Evolutionary conservation across 2,797 vertebrate species (phyloP), one percentile per base, ranked within the genome.

Genomic region (Chelon labrosus): DNA sequence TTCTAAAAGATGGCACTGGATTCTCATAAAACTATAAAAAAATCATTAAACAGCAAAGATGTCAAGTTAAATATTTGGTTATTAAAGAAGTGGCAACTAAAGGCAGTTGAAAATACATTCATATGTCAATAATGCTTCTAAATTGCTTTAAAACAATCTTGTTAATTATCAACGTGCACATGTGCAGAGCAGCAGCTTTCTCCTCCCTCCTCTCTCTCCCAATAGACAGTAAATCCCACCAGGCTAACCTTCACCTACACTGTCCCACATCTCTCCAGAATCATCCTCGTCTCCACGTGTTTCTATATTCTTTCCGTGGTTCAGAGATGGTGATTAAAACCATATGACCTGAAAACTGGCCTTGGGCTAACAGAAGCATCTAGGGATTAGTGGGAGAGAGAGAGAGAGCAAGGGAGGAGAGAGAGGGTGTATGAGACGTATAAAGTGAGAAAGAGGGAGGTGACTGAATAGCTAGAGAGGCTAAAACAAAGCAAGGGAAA

Each of bases 281-380:
- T 70, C 80, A 61, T 69, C 70, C 61, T 49, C 71, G 68, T 65
- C 58, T 88, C 58, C 80, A 68, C 54, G 68, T 59, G 71, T 65
- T 68, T 84, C 65, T 81, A 86, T 86, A 88, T 88, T 90, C 84
- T 80, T 73, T 75, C 80, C 70, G 60, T 80, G 80, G 68, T 80
- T 87, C 68, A 70, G 79, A 88, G 71, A 80, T 73, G 64, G 65
- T 90, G 83, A 90, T 93, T 85, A 91, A 89, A 91, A 88, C 70
- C 75, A 87, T 73, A 82, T 90, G 76, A 86, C 82, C 87, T 84
- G 72, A 90, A 87, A 89, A 85, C 79, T 83, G 80, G 88, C 85
- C 86, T 86, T 75, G 66, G 83, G 91, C 85, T 86, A 87, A 85
- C 65, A 75, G 73, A 54, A 70, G 65, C 79, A 82, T 70, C 68